Conservation (phyloP, 2,888 invertebrate genomes). For the Xestobium rufovillosum region DNA sequence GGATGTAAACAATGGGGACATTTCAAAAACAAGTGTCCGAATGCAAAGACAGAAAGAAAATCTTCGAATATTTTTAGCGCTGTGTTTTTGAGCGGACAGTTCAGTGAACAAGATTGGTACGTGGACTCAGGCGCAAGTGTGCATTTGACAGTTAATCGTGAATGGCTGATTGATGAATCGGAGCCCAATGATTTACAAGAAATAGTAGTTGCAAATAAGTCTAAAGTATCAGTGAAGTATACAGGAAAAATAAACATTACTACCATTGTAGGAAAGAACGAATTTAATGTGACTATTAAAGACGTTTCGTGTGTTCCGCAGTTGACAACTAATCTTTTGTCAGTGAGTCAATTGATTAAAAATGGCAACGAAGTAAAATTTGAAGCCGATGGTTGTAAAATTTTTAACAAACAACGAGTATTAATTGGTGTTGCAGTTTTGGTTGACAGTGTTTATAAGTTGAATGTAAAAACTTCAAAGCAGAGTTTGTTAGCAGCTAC, state of each 20-base stretch:
- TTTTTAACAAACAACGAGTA: background rate
- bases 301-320: background rate
- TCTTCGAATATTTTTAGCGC: background rate
- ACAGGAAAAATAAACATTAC: constrained; percentile 5
- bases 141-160: constrained; percentile 14
- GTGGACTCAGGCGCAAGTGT: constrained; percentile 17
- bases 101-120: constrained; percentile 14
- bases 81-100: constrained; percentile 5
- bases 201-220: constrained; percentile 7
- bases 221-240: constrained; percentile 2
- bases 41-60: background rate
- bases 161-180: constrained; percentile 8
- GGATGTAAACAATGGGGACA: constrained; percentile 7
- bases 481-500: constrained; percentile 1
- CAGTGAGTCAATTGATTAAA: constrained; percentile 6
- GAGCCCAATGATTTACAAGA: constrained; percentile 1
- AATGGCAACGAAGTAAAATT: constrained; percentile 4
- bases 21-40: constrained; percentile 7
- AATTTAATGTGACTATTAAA: too few relatives aligned
- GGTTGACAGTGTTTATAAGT: background rate
- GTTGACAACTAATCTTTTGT: constrained; percentile 2
- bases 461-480: background rate
- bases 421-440: background rate
- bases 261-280: background rate
- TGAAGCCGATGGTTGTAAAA: constrained; percentile 4